Evolutionary conservation across 2,797 vertebrate species (phyloP).

Genomic region (Leptatherina wallacei): DNA sequence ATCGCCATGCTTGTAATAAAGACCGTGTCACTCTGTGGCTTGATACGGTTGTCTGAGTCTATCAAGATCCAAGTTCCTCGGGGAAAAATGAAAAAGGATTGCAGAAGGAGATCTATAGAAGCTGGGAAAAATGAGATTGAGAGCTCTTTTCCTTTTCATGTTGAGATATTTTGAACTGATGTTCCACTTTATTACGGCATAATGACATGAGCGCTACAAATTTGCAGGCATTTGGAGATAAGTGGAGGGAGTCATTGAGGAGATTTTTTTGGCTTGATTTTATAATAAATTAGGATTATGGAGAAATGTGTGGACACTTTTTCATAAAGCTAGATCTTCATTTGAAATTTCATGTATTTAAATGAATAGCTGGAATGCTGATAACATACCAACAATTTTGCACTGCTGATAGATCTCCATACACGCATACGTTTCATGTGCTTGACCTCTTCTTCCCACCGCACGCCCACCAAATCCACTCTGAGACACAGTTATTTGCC

Average conservation of each 20-base stretch:
- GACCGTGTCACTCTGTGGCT: conserved; percentile 68
- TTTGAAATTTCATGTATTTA: conserved; percentile 41
- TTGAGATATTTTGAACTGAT: conserved; percentile 52
- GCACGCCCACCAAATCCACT: conserved; percentile 58
- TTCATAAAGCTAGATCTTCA: conserved; percentile 24
- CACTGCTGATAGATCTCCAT: conserved; percentile 39
- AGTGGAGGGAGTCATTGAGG: conserved; percentile 57
- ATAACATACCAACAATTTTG: conserved; percentile 2
- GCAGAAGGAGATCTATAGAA: conserved; percentile 51
- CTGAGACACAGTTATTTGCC: conserved; percentile 57
- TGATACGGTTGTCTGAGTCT: conserved; percentile 72
- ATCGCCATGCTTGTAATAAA: conserved; percentile 71
- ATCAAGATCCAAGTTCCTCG: conserved; percentile 69
- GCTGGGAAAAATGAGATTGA: conserved; percentile 50
- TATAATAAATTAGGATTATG: conserved; percentile 61
- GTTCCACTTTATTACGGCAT: conserved; percentile 57
- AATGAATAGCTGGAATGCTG: conserved; percentile 35
- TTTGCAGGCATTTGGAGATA: conserved; percentile 61
- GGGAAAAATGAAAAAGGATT: conserved; percentile 54
- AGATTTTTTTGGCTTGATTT: conserved; percentile 57
- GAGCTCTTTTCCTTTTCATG: conserved; percentile 55
- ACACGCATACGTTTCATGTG: conserved; percentile 46
- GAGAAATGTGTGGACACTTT: conserved; percentile 39
- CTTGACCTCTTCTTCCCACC: conserved; percentile 51
- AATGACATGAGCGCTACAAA: conserved; percentile 57